Conservation (phyloP, 1,140 invertebrate genomes). For the Aplysia californica region DNA sequence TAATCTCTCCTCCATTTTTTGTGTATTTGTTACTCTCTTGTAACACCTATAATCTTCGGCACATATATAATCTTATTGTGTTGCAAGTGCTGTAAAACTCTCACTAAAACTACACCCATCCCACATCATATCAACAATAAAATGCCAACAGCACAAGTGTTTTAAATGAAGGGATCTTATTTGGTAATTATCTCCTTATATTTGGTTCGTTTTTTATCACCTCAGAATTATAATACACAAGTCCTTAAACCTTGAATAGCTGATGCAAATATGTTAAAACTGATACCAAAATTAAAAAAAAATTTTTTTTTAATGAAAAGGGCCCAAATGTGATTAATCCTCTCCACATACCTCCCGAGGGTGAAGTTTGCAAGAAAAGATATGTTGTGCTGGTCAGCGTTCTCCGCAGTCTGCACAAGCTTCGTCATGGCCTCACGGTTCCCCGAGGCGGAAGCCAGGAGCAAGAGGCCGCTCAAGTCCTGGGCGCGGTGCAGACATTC, state of each 20-base stretch:
- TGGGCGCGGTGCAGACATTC: conserved; percentile 92
- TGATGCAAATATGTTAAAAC: background rate
- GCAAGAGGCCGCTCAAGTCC: conserved; percentile 91
- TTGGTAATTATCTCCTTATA: background rate
- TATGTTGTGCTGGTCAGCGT: conserved; percentile 88
- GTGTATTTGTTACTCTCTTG: too few relatives aligned
- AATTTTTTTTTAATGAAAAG: background rate
- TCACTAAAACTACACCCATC: too few relatives aligned
- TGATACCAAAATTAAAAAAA: background rate
- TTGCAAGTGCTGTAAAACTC: too few relatives aligned
- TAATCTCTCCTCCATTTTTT: too few relatives aligned
- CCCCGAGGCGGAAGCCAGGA: conserved; percentile 90
- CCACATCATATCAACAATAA: too few relatives aligned
- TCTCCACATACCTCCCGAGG: conserved; percentile 77
- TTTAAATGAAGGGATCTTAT: background rate
- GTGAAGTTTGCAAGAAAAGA: conserved; percentile 93
- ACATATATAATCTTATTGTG: too few relatives aligned
- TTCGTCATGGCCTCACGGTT: conserved; percentile 80
- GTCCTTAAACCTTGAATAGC: background rate
- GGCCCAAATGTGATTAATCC: background rate
- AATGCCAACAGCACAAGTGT: too few relatives aligned
- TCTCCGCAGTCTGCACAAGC: conserved; percentile 77
- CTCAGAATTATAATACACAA: background rate
- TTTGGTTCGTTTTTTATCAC: background rate
- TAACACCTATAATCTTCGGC: too few relatives aligned